These are phyloP conservation scores for Pandion haliaetus DNA, from an alignment of 2,113 vertebrate genomes.

Conservation along the genomic window DNA sequence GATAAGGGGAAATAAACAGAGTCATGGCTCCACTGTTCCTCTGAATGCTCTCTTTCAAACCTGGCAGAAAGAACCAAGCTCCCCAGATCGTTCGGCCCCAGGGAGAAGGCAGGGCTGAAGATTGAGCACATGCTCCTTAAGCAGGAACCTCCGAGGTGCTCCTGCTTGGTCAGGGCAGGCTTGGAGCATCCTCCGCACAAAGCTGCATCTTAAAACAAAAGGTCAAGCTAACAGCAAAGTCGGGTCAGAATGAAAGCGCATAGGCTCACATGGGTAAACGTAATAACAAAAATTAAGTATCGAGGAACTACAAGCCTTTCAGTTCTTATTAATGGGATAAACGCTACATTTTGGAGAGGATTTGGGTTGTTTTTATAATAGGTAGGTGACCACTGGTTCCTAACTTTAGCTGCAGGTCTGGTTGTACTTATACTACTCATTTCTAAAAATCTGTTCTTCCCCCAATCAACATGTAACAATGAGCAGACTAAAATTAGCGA, in stretches of 20 bases:
- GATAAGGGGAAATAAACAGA: not conserved
- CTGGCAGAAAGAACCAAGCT: not conserved
- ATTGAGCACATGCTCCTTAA: not conserved
- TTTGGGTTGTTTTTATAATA: not conserved
- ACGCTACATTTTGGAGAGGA: not conserved
- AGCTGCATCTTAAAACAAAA: not conserved
- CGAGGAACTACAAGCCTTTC: not conserved
- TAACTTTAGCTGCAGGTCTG: not conserved
- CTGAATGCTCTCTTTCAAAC: not conserved
- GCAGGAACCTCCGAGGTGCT: not conserved
- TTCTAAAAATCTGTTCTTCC: not conserved
- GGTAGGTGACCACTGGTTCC: not conserved
- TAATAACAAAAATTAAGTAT: not conserved
- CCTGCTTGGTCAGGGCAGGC: not conserved
- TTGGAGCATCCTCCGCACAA: not conserved
- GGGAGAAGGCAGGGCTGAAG: too few species aligned
- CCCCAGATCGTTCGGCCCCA: too few species aligned
- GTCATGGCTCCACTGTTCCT: not conserved
- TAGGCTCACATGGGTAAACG: not conserved
- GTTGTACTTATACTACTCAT: not conserved
- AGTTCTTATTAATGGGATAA: not conserved
- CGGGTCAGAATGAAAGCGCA: fast-evolving
- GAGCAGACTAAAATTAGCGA: constrained; percentile 4
- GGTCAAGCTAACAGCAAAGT: not conserved
- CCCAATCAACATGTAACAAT: not conserved